These are phyloP conservation scores for Tubiluchus corallicola DNA, from an alignment of 2,888 invertebrate genomes.

Conservation along the genomic window DNA sequence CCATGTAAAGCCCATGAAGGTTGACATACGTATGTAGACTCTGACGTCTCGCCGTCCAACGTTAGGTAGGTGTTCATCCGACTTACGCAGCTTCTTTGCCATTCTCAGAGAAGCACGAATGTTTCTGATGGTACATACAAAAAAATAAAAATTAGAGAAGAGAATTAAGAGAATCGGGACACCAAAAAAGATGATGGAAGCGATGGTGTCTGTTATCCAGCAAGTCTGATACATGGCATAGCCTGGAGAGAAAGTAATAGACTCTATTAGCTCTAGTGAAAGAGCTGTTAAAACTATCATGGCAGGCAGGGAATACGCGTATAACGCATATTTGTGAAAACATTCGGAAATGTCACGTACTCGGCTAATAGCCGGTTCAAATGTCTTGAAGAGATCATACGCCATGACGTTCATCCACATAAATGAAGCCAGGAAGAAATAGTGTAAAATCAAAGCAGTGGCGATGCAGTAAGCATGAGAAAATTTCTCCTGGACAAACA, in stretches of 20 bases:
- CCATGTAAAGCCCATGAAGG: constrained; percentile 21
- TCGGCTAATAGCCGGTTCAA: constrained; percentile 20
- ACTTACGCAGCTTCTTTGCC: not conserved
- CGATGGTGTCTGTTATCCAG: constrained; percentile 16
- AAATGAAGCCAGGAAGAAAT: constrained; percentile 25
- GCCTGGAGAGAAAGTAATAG: constrained; percentile 10
- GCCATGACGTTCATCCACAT: constrained; percentile 32
- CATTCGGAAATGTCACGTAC: no score
- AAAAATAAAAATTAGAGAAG: constrained; percentile 16
- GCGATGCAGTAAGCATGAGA: constrained; percentile 19
- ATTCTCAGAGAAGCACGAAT: constrained; percentile 12
- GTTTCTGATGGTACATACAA: constrained; percentile 15
- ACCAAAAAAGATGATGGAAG: constrained; percentile 17
- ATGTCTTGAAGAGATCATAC: constrained; percentile 28
- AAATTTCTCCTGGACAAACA: no score
- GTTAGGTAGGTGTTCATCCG: constrained; percentile 2
- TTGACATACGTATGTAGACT: constrained; percentile 17
- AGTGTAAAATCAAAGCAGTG: constrained; percentile 26
- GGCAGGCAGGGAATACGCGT: constrained; percentile 25
- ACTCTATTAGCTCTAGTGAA: constrained; percentile 19
- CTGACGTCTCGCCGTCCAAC: constrained; percentile 15
- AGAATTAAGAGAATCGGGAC: constrained; percentile 16
- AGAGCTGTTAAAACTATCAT: constrained; percentile 22
- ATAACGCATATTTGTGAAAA: constrained; percentile 23
- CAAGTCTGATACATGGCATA: constrained; percentile 16